Evolutionary conservation across 2,888 invertebrate genomes (phyloP).

Genomic region (Himalopsyche tibetana): DNA sequence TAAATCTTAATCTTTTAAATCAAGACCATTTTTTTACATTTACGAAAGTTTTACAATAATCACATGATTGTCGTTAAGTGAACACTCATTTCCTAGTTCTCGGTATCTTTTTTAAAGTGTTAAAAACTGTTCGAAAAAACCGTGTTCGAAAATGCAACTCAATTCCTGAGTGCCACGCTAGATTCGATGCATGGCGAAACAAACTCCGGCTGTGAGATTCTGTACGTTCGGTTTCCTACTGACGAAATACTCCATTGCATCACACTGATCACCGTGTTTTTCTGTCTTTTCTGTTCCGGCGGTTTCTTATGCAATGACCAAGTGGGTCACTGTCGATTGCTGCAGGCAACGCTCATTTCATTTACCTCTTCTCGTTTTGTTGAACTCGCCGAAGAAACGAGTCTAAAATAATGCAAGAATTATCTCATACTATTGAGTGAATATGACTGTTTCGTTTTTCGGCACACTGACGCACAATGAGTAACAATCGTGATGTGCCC

Average conservation of each 20-base stretch:
- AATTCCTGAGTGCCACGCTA: neutral
- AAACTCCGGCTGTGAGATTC: neutral
- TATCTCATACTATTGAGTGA: slow-evolving; percentile 2
- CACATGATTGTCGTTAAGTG: too few species aligned
- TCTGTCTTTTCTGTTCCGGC: neutral
- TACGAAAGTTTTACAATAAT: too few species aligned
- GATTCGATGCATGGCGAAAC: neutral
- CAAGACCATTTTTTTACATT: neutral
- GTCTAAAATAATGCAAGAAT: neutral
- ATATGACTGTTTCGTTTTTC: neutral
- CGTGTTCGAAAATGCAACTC: neutral
- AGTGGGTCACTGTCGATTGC: slow-evolving; percentile 40
- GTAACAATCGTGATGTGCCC: neutral
- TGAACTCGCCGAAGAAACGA: neutral
- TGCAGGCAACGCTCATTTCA: neutral
- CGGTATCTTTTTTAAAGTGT: neutral
- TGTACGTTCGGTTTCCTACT: slow-evolving; percentile 18
- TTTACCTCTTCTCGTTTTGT: neutral
- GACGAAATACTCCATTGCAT: neutral
- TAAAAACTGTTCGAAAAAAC: neutral
- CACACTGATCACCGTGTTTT: slow-evolving; percentile 1
- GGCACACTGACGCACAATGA: slow-evolving; percentile 1
- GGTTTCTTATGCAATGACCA: slow-evolving; percentile 9
- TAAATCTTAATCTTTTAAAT: neutral
- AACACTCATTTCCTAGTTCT: neutral